phyloP scores from a whole-genome alignment of 2,113 vertebrate genomes.

The Calidris pugnax region DNA sequence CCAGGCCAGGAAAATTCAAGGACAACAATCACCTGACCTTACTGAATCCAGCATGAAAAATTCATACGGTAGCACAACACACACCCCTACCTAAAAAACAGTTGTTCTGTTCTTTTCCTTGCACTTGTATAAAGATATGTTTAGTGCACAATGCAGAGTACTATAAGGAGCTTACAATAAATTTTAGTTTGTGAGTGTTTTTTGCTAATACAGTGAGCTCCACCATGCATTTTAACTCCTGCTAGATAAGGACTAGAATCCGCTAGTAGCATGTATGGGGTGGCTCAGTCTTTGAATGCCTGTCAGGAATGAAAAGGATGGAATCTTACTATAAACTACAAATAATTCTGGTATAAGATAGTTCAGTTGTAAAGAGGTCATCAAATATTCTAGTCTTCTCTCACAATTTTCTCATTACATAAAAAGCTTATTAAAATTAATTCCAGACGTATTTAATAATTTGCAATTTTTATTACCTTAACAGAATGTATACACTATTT shows the following conservation, averaged over 20 bases:
- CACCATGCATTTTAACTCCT: background rate
- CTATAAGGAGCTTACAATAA: background rate
- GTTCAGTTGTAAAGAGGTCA: background rate
- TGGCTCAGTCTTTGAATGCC: background rate
- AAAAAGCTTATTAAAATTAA: background rate
- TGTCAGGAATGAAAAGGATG: background rate
- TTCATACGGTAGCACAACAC: constrained; percentile 32
- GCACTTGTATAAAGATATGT: background rate
- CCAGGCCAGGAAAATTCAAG: constrained; percentile 26
- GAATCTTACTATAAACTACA: background rate
- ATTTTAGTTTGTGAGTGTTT: background rate
- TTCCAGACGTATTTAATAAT: background rate
- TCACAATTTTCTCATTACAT: background rate
- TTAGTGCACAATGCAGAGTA: background rate
- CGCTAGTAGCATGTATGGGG: background rate
- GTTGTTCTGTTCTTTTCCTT: background rate
- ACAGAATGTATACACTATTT: background rate
- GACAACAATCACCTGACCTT: constrained; percentile 59
- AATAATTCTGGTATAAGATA: background rate
- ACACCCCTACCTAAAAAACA: background rate
- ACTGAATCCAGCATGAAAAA: constrained; percentile 20
- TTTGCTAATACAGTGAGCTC: background rate
- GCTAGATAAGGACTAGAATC: background rate
- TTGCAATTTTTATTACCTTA: background rate
- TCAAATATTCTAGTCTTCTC: background rate